Percentiles rank a stretch among this genome's conserved stretches.
Conservation (phyloP, 2,888 invertebrate species). For the Scaptomyza polygonia region DNA sequence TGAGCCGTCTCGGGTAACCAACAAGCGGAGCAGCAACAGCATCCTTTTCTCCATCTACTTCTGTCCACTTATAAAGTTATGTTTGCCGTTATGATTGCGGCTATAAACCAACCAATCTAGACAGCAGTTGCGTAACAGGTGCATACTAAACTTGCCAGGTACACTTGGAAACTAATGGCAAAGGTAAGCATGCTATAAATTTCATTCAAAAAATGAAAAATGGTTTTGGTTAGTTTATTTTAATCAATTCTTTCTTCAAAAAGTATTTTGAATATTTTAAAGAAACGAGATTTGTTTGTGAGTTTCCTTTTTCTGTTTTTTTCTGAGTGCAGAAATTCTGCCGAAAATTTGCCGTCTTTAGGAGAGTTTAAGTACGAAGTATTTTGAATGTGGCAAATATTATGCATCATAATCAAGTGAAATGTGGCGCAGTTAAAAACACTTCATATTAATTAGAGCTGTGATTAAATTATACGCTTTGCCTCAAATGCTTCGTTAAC, state of each 20-base stretch:
- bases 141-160: neutral
- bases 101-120: constrained; percentile 22
- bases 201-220: neutral
- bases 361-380: neutral
- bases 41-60: neutral
- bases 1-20: constrained; percentile 48
- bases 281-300: neutral
- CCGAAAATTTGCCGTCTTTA: neutral
- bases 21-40: constrained; percentile 4
- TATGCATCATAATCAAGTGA: constrained; percentile 49
- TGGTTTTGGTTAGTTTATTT: too few species aligned
- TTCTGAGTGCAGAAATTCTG: neutral
- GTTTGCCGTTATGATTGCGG: constrained; percentile 17
- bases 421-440: constrained; percentile 44
- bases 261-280: neutral
- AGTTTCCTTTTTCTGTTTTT: neutral
- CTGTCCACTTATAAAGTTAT: constrained; percentile 6
- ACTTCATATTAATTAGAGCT: constrained; percentile 1
- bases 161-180: constrained; percentile 1
- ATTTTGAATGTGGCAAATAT: constrained; percentile 11
- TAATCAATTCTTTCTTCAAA: neutral
- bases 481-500: constrained; percentile 11
- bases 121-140: constrained; percentile 36
- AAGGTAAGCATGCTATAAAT: neutral
- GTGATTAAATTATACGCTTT: constrained; percentile 30